These are phyloP conservation scores for Periphyllus acericola DNA, from an alignment of 2,888 invertebrate genomes.

Conservation along the genomic window DNA sequence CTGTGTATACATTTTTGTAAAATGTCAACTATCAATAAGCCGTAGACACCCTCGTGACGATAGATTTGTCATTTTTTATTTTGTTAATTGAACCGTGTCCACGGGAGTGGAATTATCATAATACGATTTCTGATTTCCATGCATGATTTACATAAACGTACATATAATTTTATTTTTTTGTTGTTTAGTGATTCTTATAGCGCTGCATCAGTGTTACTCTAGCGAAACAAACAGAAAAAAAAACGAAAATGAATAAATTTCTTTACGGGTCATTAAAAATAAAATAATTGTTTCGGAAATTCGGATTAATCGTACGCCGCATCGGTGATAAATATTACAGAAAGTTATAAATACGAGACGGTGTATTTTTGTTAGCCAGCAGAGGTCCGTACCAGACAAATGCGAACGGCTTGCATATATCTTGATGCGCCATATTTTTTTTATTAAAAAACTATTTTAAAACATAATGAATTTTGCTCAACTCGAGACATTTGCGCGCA, in stretches of 20 bases:
- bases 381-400: conserved; percentile 2
- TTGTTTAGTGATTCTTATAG: too few species aligned
- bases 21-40: too few species aligned
- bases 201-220: too few species aligned
- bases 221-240: background rate
- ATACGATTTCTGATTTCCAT: too few species aligned
- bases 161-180: too few species aligned
- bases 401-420: background rate
- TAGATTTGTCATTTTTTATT: too few species aligned
- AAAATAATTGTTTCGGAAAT: conserved; percentile 37
- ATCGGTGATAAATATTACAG: conserved; percentile 35
- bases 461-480: conserved; percentile 36
- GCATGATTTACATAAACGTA: too few species aligned
- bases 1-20: too few species aligned
- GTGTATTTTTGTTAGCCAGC: conserved; percentile 19
- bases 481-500: conserved; percentile 12
- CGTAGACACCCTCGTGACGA: too few species aligned
- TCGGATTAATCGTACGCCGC: conserved; percentile 15
- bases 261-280: conserved; percentile 23
- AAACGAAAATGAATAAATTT: background rate
- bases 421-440: background rate
- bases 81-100: too few species aligned
- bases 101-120: too few species aligned
- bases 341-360: conserved; percentile 13
- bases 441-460: conserved; percentile 39